Percentiles rank a stretch among this genome's conserved stretches.
Evolutionary conservation across 2,113 vertebrate genomes (phyloP).

Genomic region (Myrmecobius fasciatus): DNA sequence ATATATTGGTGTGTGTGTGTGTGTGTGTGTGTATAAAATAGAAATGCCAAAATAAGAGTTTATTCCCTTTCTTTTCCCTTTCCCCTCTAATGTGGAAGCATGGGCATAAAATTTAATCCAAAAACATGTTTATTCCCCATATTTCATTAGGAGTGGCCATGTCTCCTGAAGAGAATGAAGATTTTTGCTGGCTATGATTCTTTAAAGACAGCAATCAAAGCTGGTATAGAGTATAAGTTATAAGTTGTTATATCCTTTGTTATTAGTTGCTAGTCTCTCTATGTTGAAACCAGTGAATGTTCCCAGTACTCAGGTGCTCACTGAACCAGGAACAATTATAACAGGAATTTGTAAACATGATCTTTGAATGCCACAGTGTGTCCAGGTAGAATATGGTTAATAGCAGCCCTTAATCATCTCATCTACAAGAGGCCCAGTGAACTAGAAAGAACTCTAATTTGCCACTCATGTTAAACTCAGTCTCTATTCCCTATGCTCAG

Average conservation of each 20-base stretch:
- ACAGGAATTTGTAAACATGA: background rate
- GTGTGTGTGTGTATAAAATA: too few relatives aligned
- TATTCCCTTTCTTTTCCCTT: background rate
- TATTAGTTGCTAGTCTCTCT: background rate
- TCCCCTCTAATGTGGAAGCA: background rate
- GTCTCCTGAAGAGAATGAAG: background rate
- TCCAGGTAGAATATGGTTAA: background rate
- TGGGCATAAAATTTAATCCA: background rate
- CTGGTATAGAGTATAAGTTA: background rate
- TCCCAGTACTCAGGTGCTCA: background rate
- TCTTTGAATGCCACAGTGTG: background rate
- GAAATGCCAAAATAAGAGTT: background rate
- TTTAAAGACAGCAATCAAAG: background rate
- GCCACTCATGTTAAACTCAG: background rate
- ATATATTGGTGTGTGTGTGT: too few relatives aligned
- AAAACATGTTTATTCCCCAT: background rate
- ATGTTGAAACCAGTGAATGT: background rate
- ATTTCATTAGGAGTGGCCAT: background rate
- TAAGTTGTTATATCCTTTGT: background rate
- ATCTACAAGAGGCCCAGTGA: background rate
- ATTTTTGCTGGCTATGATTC: background rate
- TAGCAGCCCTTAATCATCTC: background rate
- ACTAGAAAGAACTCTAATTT: background rate
- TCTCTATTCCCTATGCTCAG: background rate
- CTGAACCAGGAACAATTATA: background rate